phyloP scores from a whole-genome alignment of 2,888 invertebrate genomes.

The Onchidella celtica region DNA sequence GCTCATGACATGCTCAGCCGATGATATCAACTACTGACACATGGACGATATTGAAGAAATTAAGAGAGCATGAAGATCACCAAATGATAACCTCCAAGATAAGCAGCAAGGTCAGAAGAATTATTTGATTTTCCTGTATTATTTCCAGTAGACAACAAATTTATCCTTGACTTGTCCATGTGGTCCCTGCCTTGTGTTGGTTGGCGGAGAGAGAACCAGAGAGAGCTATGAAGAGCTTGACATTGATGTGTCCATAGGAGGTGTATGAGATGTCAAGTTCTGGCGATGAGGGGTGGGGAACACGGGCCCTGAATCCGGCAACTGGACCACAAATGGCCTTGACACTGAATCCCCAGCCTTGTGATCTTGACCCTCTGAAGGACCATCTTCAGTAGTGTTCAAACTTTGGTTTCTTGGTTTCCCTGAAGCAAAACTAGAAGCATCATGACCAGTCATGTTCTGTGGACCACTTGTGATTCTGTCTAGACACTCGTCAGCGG shows the following conservation, averaged over 20 bases:
- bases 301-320: conserved; percentile 48
- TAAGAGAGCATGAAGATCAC: too few relatives aligned
- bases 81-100: too few relatives aligned
- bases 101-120: too few relatives aligned
- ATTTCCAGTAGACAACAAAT: too few relatives aligned
- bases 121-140: too few relatives aligned
- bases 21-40: too few relatives aligned
- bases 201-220: too few relatives aligned
- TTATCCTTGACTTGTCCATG: too few relatives aligned
- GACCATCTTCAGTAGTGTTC: conserved; percentile 1
- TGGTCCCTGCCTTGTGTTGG: too few relatives aligned
- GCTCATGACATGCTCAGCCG: too few relatives aligned
- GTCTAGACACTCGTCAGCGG: background rate
- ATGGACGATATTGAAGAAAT: too few relatives aligned
- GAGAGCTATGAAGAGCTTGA: too few relatives aligned
- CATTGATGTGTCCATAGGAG: background rate
- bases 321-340: conserved; percentile 44
- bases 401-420: background rate
- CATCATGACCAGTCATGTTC: background rate
- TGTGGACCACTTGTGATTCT: background rate
- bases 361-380: conserved; percentile 29
- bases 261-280: conserved; percentile 2
- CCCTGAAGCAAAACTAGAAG: background rate
- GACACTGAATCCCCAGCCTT: conserved; percentile 27
- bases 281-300: conserved; percentile 51